phyloP scores from a whole-genome alignment of 2,797 vertebrate species.

The Leuciscus waleckii region DNA sequence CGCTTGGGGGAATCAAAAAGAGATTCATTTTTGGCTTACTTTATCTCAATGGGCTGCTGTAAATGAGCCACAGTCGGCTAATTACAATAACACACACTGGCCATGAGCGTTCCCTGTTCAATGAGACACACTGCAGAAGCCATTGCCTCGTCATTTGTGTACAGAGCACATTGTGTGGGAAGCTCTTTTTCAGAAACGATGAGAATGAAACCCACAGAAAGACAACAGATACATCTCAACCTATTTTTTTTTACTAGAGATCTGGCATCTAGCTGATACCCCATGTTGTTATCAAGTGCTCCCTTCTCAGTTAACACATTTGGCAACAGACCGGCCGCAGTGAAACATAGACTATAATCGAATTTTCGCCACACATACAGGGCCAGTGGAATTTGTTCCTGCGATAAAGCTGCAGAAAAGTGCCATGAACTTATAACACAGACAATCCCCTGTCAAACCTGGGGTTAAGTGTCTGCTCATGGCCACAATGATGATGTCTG shows the following conservation, averaged over 20 bases:
- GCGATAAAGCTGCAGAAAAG: neutral
- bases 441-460: neutral
- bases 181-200: conserved; percentile 59
- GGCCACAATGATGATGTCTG: neutral
- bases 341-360: conserved; percentile 9
- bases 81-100: conserved; percentile 39
- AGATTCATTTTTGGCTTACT: conserved; percentile 31
- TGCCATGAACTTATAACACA: conserved; percentile 6
- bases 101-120: conserved; percentile 10
- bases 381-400: conserved; percentile 2
- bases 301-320: conserved; percentile 17
- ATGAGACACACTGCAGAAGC: conserved; percentile 16
- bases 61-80: conserved; percentile 42
- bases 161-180: conserved; percentile 68
- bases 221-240: conserved; percentile 8
- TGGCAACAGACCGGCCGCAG: neutral
- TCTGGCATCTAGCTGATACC: conserved; percentile 5
- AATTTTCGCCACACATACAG: neutral
- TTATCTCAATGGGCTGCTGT: conserved; percentile 41
- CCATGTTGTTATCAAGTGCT: conserved; percentile 31
- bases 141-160: conserved; percentile 47
- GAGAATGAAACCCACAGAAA: conserved; percentile 60
- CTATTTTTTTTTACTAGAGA: conserved; percentile 31
- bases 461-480: conserved; percentile 18
- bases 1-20: conserved; percentile 45